Evolutionary conservation across 2,888 invertebrate species (phyloP), one percentile per base, ranked within the genome.

Genomic region (Oscheius sp.): DNA sequence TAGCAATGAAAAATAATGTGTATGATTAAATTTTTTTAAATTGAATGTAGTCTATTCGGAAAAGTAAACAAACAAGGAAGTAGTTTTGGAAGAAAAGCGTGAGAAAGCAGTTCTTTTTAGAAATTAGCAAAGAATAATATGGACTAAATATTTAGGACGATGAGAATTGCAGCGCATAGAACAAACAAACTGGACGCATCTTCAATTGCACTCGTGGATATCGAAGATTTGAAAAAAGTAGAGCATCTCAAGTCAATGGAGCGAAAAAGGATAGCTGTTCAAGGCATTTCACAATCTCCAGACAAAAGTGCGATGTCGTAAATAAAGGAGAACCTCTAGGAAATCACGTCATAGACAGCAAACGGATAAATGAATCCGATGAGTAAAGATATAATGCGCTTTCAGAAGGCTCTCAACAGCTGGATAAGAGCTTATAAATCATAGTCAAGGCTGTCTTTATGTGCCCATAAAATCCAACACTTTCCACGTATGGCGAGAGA

Each of bases 151-250:
- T 12, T 3, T 43, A 35, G 61, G 61, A 61, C 1, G 43, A 43
- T 43, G 61, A 61, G 41, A 61, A 61, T 61, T 43, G 61, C 61
- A 41, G 43, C 61, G 61, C 61, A 23, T 23, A 61, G 23, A 61
- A 43, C 61, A 61, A 61, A 61, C 45, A 61, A 58, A 58, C 58
- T 58, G 29, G 58, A 58, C 58, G 27, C 29, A 27, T 55, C 58
- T 58, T 5, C 27, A 25, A 29, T 58, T 49, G 49, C 16, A 18
- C 18, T 49, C 49, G 13, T 35, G 18, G 49, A 3, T 16, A 7
- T 13, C n/a, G 49, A 49, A 49, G 49, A 49, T 49, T 49, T 13
- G 18, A 35, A 49, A 49, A 49, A 49, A 49, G 49, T 49, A 13
- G 49, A n/a, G 6, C 49, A 35, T 35, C 35, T 35, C 3, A 49